A percentile compares a stretch with the other conserved stretches of the same genome.
Evolutionary conservation across 2,888 invertebrate species (phyloP).

Genomic region (Opisthograptis luteolata): DNA sequence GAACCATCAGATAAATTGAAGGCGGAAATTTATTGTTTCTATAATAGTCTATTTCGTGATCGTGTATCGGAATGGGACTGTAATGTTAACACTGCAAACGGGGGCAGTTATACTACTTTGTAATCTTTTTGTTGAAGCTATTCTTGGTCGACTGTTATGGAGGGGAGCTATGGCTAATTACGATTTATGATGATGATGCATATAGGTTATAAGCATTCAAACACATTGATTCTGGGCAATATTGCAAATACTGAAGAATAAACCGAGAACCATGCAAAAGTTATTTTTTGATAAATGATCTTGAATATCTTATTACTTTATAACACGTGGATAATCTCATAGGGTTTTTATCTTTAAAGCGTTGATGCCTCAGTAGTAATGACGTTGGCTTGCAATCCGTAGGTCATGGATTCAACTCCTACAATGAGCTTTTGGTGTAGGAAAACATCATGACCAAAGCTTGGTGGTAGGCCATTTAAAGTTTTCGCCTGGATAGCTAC

Average conservation of each 20-base stretch:
- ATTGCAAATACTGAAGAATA: neutral
- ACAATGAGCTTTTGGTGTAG: too few species aligned
- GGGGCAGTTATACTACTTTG: conserved; percentile 14
- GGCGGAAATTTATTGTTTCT: conserved; percentile 25
- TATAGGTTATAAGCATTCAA: neutral
- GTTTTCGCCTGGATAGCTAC: too few species aligned
- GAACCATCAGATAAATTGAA: conserved; percentile 24
- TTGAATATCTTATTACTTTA: too few species aligned
- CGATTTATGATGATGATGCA: conserved; percentile 9
- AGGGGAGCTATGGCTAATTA: conserved; percentile 15
- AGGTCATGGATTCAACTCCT: too few species aligned
- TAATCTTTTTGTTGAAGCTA: conserved; percentile 19
- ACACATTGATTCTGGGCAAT: neutral
- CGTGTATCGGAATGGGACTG: conserved; percentile 6
- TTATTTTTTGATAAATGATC: too few species aligned
- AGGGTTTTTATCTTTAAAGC: too few species aligned
- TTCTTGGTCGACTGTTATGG: conserved; percentile 9
- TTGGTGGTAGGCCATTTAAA: too few species aligned
- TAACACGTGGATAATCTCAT: too few species aligned
- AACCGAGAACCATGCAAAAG: too few species aligned
- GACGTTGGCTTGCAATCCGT: too few species aligned
- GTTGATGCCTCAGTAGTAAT: too few species aligned
- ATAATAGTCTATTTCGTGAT: conserved; percentile 12
- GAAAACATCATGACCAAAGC: too few species aligned
- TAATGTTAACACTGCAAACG: neutral